Percentiles rank a stretch among this genome's conserved stretches.
phyloP scores from a whole-genome alignment of 2,797 vertebrate genomes.

The Triplophysa bombifrons region DNA sequence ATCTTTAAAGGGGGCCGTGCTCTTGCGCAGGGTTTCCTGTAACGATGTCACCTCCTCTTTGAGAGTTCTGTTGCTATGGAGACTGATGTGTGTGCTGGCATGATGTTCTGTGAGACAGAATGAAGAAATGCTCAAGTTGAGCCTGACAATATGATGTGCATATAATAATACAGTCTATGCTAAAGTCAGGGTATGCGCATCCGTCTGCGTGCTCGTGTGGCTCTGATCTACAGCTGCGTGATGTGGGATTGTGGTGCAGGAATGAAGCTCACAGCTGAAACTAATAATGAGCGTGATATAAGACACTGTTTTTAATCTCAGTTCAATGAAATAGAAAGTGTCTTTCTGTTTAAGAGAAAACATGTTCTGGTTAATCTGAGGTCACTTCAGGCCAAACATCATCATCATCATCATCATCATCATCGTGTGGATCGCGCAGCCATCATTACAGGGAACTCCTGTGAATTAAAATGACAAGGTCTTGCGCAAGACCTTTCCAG shows the following conservation, averaged over 20 bases:
- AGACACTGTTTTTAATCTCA: too few species aligned
- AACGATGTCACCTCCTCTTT: constrained; percentile 74
- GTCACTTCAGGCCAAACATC: not conserved
- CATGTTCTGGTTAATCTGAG: not conserved
- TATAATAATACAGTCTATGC: too few species aligned
- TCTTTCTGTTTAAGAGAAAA: constrained; percentile 47
- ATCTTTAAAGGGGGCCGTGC: constrained; percentile 39
- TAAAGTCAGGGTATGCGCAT: not conserved
- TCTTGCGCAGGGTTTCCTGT: constrained; percentile 65
- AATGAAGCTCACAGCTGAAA: not conserved
- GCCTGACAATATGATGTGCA: too few species aligned
- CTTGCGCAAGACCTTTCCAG: too few species aligned
- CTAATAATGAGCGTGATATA: too few species aligned
- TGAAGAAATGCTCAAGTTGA: not conserved
- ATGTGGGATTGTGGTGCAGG: constrained; percentile 50
- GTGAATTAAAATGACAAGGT: too few species aligned
- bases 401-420: constrained; percentile 2
- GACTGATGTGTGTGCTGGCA: constrained; percentile 65
- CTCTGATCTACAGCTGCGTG: constrained; percentile 37
- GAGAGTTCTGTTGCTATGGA: constrained; percentile 69
- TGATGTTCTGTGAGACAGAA: constrained; percentile 70
- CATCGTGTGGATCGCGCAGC: not conserved
- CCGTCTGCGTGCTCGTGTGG: not conserved
- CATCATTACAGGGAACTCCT: not conserved
- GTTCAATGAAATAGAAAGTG: not conserved